Conservation (phyloP, 2,888 invertebrate genomes). For the Athalia cordata region DNA sequence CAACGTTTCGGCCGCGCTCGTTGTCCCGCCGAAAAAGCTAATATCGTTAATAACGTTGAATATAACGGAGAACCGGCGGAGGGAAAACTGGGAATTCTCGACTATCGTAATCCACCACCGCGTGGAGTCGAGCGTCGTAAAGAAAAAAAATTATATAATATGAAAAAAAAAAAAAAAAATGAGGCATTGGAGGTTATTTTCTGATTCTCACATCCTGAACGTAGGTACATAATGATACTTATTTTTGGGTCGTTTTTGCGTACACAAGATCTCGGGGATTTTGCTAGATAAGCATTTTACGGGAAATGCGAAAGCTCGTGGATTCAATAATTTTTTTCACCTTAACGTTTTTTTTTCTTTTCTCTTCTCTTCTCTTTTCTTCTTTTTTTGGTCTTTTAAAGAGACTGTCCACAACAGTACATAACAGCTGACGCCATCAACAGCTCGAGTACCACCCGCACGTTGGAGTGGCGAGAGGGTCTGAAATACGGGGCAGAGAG, state of each 20-base stretch:
- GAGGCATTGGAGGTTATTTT: too few species aligned
- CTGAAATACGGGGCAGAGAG: constrained; percentile 49
- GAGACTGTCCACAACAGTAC: constrained; percentile 64
- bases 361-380: constrained; percentile 2
- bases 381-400: constrained; percentile 26
- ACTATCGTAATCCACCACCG: neutral
- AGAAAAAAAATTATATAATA: too few species aligned
- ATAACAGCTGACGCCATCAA: constrained; percentile 72
- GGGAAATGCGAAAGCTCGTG: constrained; percentile 12
- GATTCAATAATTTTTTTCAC: neutral
- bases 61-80: neutral
- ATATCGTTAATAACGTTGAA: constrained; percentile 20
- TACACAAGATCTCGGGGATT: neutral
- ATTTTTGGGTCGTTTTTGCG: too few species aligned
- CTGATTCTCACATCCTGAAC: too few species aligned
- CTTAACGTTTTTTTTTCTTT: too few species aligned
- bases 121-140: too few species aligned
- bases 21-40: neutral
- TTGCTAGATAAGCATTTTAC: constrained; percentile 27
- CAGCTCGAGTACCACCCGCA: constrained; percentile 34
- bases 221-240: neutral
- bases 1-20: constrained; percentile 28
- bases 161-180: too few species aligned
- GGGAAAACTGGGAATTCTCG: neutral
- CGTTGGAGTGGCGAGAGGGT: constrained; percentile 15